These are phyloP conservation scores for Helicolenus hilgendorfi DNA, from an alignment of 2,797 vertebrate genomes.

Conservation along the genomic window DNA sequence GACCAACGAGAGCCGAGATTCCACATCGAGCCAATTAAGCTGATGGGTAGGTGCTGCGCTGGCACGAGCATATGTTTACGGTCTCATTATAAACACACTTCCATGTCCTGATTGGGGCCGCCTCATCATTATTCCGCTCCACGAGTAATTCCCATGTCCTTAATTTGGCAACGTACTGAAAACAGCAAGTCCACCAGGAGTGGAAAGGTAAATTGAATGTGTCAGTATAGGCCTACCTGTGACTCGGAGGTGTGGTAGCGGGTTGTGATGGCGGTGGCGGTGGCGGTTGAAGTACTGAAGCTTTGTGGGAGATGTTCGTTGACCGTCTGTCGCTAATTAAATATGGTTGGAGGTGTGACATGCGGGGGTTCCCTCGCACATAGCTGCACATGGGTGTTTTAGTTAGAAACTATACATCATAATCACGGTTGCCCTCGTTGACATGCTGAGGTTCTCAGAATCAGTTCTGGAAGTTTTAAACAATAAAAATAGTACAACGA, in stretches of 20 bases:
- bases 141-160: constrained; percentile 76
- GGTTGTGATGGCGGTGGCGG: not conserved
- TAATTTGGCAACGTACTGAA: constrained; percentile 78
- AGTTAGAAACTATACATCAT: not conserved
- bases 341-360: constrained; percentile 44
- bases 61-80: constrained; percentile 84
- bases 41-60: constrained; percentile 76
- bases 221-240: constrained; percentile 37
- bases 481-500: too few species aligned
- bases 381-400: not conserved
- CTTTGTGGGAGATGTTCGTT: constrained; percentile 17
- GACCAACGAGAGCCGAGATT: constrained; percentile 66
- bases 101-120: constrained; percentile 66
- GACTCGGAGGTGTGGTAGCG: constrained; percentile 53
- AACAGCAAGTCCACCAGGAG: constrained; percentile 53
- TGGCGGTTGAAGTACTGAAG: not conserved
- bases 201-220: constrained; percentile 56
- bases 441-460: not conserved
- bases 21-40: constrained; percentile 84
- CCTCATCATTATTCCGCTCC: constrained; percentile 78
- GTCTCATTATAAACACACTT: constrained; percentile 84
- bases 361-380: not conserved
- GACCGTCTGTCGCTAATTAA: constrained; percentile 69
- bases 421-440: not conserved
- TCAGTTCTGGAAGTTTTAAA: too few species aligned